Evolutionary conservation across 1,140 invertebrate species (phyloP), one percentile per base, ranked within the genome.

Genomic region (Phymastichus coffea): DNA sequence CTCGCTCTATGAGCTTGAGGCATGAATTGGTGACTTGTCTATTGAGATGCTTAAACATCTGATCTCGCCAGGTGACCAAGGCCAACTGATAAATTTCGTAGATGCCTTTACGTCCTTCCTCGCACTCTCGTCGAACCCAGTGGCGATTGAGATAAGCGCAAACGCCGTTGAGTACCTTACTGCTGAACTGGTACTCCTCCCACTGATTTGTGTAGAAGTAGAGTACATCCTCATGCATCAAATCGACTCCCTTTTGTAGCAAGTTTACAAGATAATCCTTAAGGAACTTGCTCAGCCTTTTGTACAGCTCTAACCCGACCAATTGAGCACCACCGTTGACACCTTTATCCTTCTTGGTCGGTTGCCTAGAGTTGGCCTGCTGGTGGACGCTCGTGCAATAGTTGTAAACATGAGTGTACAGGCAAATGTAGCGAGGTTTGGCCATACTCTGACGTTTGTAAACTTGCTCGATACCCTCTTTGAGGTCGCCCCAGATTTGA

Each of bases 31-130:
- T 98, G 20, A 98, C 91, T 74, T 96, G 93, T 81, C 92, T 92
- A 78, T 98, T 94, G 12, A 99, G 81, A 66, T 91, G 88, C 68
- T 91, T 90, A 76, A 99, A 99, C 48, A 99, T 81, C 72, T 96
- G 89, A 76, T 98, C 93, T 63, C 95, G 85, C 97, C 97, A 99
- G 44, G 94, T 97, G n/a, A 98, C 95, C 19, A 99, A 79, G 25
- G 97, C 95, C 43, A 99, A 80, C 75, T 99, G 95, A 83, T 99
- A 99, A 63, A 98, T 96, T 83, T 98, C 95, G 78, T 97, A 97
- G 63, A 99, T 95, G 57, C 93, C 92, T 83, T 97, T 97, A 28
- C 93, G 85, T 0, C 97, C 96, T 78, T 99, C 97, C 72, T 99
- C 97, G 76, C 94, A 97, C 78, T 99, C 96, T 63, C 97, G 82